Base-by-base conservation (phyloP, 2,797 vertebrate species). In the Danio aesculapii region DNA sequence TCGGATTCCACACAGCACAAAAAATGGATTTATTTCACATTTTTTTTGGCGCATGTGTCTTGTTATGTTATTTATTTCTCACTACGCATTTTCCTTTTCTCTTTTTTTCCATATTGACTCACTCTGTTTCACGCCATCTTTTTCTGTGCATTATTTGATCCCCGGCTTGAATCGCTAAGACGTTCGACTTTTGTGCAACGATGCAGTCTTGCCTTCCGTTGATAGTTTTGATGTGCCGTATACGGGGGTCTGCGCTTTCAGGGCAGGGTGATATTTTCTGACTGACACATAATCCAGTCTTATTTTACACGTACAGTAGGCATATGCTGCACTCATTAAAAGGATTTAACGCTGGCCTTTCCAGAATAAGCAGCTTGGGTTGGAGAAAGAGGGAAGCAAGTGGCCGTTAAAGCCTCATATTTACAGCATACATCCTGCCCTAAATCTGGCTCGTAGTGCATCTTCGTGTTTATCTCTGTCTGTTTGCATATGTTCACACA, bases 311-410 rank as follows among this genome's bases (percentile, higher is more conserved):
- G 70, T 85, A 82, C 76, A 82, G 84, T 72, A 67, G 85, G 79
- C 88, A 86, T 81, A 84, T 87, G 86, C 69, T 63, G 44, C 67
- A 50, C 52, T 84, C 74, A 81, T 89, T 86, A 87, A 87, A 80
- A 73, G 75, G 84, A 86, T 87, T 88, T 87, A 87, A 78, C 64
- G 79, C 66, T 70, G 86, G 58, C 66, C 63, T 72, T 68, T 66
- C 61, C 77, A 8, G 66, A 76, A 57, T 86, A 88, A 86, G 79
- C 83, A 69, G 74, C 74, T 83, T 80, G 82, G 81, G 73, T 78
- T 76, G n/a, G 58, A 61, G 74, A 47, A 16, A 30, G 50, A 63
- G 73, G 75, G 61, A 21, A 63, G 75, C n/a, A 68, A 82, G 67
- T 81, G 64, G 77, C 69, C 53, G 8, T 81, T 84, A 82, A 79